These are phyloP conservation scores for Phaenicophaeus curvirostris DNA, from an alignment of 2,797 vertebrate species.

Conservation along the genomic window DNA sequence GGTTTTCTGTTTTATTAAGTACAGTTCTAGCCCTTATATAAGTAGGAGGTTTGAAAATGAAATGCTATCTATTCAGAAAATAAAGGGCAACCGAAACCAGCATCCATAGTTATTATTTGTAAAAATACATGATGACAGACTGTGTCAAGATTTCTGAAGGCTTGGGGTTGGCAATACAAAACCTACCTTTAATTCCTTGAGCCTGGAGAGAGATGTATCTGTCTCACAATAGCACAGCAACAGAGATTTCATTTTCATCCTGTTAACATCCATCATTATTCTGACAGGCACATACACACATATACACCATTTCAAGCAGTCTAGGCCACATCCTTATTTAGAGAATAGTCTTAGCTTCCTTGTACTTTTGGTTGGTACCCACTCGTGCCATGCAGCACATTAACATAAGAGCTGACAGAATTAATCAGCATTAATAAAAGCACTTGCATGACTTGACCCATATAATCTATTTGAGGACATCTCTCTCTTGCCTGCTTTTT, in stretches of 20 bases:
- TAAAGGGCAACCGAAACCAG: neutral
- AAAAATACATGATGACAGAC: neutral
- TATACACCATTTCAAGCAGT: neutral
- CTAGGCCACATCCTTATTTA: slow-evolving; percentile 60
- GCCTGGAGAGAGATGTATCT: neutral
- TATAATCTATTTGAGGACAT: slow-evolving; percentile 45
- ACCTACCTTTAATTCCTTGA: neutral
- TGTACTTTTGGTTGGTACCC: neutral
- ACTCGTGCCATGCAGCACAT: slow-evolving; percentile 5
- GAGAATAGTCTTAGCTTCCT: slow-evolving; percentile 41
- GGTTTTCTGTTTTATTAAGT: neutral
- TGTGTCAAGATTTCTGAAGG: neutral
- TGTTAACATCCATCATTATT: slow-evolving; percentile 19
- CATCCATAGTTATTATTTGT: neutral
- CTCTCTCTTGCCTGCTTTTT: slow-evolving; percentile 25
- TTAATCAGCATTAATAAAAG: slow-evolving; percentile 50
- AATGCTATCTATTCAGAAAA: neutral
- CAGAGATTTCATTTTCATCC: slow-evolving; percentile 36
- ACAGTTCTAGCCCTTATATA: neutral
- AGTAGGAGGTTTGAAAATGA: neutral
- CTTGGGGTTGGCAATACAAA: neutral
- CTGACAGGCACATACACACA: slow-evolving; percentile 20
- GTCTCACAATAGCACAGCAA: neutral
- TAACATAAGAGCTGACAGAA: slow-evolving; percentile 61
- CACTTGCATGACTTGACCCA: slow-evolving; percentile 46